Evolutionary conservation across 2,888 invertebrate species (phyloP).

Genomic region (Calliphora vomitoria): DNA sequence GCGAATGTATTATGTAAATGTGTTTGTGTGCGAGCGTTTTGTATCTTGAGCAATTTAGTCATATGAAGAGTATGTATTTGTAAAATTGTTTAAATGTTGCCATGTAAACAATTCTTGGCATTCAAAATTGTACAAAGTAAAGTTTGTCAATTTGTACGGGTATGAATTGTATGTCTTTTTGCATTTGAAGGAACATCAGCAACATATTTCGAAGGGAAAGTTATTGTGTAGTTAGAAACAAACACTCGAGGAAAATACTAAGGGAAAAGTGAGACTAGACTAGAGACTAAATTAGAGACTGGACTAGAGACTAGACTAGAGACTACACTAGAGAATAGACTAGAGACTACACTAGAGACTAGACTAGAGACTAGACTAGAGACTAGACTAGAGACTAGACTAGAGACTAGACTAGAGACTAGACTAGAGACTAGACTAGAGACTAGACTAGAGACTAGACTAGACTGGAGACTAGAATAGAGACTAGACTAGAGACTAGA

Average conservation of each 20-base stretch:
- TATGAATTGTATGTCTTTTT: conserved; percentile 35
- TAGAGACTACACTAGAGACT: too few species aligned
- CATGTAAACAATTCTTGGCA: conserved; percentile 70
- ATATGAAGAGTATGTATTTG: conserved; percentile 56
- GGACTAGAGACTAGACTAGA: too few species aligned
- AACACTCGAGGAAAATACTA: background rate
- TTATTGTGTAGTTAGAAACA: conserved; percentile 9
- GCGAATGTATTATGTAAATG: too few species aligned
- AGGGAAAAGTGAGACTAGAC: background rate
- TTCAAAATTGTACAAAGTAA: conserved; percentile 49
- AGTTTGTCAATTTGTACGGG: conserved; percentile 55
- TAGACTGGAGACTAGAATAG: too few species aligned
- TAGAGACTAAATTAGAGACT: too few species aligned
- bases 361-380: too few species aligned
- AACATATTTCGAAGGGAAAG: conserved; percentile 37
- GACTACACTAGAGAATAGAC: too few species aligned
- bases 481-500: too few species aligned
- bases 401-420: too few species aligned
- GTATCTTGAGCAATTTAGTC: conserved; percentile 44
- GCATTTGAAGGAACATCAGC: conserved; percentile 11
- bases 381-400: too few species aligned
- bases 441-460: too few species aligned
- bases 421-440: too few species aligned
- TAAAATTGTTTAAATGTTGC: conserved; percentile 67
- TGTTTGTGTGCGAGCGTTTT: conserved; percentile 3